Evolutionary conservation across 2,113 vertebrate genomes (phyloP), one percentile per base, ranked within the genome.

Genomic region (Promerops cafer): DNA sequence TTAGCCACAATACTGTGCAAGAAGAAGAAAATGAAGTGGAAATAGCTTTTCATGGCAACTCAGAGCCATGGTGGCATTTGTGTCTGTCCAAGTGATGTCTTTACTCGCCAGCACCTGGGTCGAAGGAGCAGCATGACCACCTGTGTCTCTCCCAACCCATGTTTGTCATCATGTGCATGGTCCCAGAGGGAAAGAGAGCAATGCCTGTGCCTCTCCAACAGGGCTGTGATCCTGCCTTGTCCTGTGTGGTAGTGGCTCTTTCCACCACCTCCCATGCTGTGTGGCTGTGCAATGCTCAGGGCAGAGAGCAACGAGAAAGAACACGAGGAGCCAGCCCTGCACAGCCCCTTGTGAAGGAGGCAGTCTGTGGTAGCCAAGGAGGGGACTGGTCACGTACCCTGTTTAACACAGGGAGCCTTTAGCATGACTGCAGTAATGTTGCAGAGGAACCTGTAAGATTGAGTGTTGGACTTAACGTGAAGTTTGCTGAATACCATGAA

Each of bases 171-270:
- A 47, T 65, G 31, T 37, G 16, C 19, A 13, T 0, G 1, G 16
- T 17, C 26, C 31, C 16, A 16, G 15, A 56, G n/a, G 45, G 28
- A 54, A 33, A 22, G 30, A 52, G 13, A 42, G 17, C 19, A 23
- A 24, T 39, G 33, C 13, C 26, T 4, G 1, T 3, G 2, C 33
- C 16, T 10, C 37, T 61, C 52, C 31, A 26, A 30, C 0, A 0
- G 24, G 27, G 16, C 60, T 5, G 0, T 16, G 22, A 18, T 81
- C 16, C n/a, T 83, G 31, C 42, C 26, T 60, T 56, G 56, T 40
- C 47, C 44, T 17, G 8, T 5, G 1, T 39, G 23, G 11, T 0
- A 35, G 31, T 45, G 57, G 16, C 9, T 57, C 61, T 77, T 66
- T 15, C 17, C 0, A 0, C 24, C 20, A 16, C 27, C 11, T 64